Evolutionary conservation across 2,888 invertebrate species (phyloP).

Genomic region (Hydroisotoma schaefferi): DNA sequence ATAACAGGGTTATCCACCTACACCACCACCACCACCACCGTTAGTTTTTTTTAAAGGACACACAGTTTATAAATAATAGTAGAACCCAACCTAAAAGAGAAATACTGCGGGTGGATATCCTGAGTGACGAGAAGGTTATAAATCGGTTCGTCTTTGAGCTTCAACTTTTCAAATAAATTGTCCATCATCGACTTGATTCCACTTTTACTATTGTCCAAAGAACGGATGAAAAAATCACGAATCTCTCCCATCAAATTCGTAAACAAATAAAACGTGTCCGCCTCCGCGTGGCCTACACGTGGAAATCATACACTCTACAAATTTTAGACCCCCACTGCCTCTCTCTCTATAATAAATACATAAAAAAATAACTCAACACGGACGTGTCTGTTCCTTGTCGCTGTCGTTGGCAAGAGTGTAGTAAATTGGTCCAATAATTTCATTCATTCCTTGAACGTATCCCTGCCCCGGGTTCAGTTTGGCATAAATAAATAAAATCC

Average conservation of each 20-base stretch:
- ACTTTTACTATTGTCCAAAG: constrained; percentile 85
- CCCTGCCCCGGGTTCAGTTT: constrained; percentile 97
- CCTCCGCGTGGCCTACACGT: constrained; percentile 78
- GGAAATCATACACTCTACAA: neutral
- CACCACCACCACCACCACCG: neutral
- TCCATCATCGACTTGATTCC: constrained; percentile 90
- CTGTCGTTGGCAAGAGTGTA: constrained; percentile 92
- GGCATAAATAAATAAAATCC: constrained; percentile 94
- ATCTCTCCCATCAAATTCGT: constrained; percentile 98
- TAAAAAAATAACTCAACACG: constrained; percentile 22
- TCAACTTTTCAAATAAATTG: constrained; percentile 70
- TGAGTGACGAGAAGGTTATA: constrained; percentile 74
- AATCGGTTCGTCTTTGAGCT: constrained; percentile 70
- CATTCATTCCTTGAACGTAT: constrained; percentile 97
- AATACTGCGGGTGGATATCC: constrained; percentile 78
- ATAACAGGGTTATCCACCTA: constrained; percentile 91
- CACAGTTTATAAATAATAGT: neutral
- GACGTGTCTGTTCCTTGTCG: constrained; percentile 73
- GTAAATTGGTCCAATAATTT: constrained; percentile 97
- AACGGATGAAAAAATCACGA: constrained; percentile 93
- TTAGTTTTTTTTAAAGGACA: neutral
- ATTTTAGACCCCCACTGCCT: neutral
- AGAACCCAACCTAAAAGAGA: constrained; percentile 41
- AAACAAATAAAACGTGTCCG: constrained; percentile 97
- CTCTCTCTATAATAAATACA: too few species aligned